These are phyloP conservation scores for Holothuria glaberrima DNA, from an alignment of 35 echinoderm and acorn worm species.

Conservation along the genomic window DNA sequence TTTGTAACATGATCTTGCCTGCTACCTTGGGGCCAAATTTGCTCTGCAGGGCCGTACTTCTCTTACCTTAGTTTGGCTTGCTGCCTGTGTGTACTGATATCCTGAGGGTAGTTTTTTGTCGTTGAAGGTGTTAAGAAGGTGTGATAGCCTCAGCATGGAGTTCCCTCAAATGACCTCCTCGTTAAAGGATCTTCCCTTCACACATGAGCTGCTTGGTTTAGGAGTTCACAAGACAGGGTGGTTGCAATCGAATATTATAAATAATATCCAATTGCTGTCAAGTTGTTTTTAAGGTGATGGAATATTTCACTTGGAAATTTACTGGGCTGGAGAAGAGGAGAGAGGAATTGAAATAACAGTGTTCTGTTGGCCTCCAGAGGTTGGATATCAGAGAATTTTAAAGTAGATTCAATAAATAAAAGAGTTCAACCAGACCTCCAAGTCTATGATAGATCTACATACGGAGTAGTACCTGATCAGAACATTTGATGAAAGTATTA, in stretches of 20 bases:
- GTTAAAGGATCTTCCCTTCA: slow-evolving; percentile 39
- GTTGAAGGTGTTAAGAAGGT: slow-evolving; percentile 46
- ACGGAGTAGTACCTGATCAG: too few species aligned
- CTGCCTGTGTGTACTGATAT: slow-evolving; percentile 31
- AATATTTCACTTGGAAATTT: slow-evolving; percentile 4
- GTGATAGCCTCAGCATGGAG: slow-evolving; percentile 42
- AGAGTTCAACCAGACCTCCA: too few species aligned
- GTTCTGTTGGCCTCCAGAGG: too few species aligned
- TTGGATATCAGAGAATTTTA: too few species aligned
- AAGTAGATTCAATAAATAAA: too few species aligned
- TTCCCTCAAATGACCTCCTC: slow-evolving; percentile 47
- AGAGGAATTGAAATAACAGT: too few species aligned
- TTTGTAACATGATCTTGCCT: slow-evolving; percentile 12
- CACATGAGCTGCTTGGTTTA: background rate
- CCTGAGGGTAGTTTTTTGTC: slow-evolving; percentile 49
- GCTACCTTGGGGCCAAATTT: slow-evolving; percentile 36
- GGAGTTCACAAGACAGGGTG: slow-evolving; percentile 26
- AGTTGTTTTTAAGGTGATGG: slow-evolving; percentile 43
- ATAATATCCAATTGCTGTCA: slow-evolving; percentile 65
- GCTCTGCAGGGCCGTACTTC: slow-evolving; percentile 44
- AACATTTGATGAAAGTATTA: too few species aligned
- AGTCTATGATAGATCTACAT: too few species aligned
- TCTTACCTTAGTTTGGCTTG: slow-evolving; percentile 23
- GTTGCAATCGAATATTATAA: slow-evolving; percentile 58
- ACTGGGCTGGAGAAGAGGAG: too few species aligned